Evolutionary conservation across 2,888 invertebrate genomes (phyloP), one percentile per base, ranked within the genome.

Genomic region (Trisateles emortualis): DNA sequence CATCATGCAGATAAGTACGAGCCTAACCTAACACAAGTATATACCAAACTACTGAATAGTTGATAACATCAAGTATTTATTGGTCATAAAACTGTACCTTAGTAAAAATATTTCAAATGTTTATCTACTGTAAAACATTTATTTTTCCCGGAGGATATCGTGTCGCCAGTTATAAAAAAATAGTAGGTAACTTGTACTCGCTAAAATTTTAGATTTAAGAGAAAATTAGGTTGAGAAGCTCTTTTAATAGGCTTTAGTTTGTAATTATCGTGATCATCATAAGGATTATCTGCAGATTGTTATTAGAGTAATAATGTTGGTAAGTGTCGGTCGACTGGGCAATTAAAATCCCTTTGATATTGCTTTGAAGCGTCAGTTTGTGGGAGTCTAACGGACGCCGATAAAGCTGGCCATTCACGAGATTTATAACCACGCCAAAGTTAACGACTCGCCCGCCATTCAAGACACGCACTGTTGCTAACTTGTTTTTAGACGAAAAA

Each of bases 341-440:
- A 86, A 88, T 88, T 87, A 88, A 87, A 86, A 84, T 77, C 75
- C 78, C 83, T 87, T 86, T 84, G 81, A 84, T 84, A 83, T 77
- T 68, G 75, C 82, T 84, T 80, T 79, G 79, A 84, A 80, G 82
- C 79, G 75, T 81, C 76, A 74, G 79, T 79, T 81, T 79, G 81
- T 79, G 83, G 80, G 81, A 73, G 74, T 67, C 72, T 79, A 80
- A 79, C 76, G 72, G 79, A 75, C 77, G 76, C 75, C 83, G 78
- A 87, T 88, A 86, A 87, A 84, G 78, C 75, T 74, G 74, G 74
- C 82, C 77, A 84, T 89, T 87, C 79, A 74, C 60, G 66, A 88
- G 88, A 90, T 90, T 90, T 91, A 91, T 83, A 84, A 84, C 86
- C 72, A 70, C 79, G 83, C 82, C 78, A 82, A 88, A 86, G 82